Evolutionary conservation across 2,797 vertebrate genomes (phyloP), one percentile per base, ranked within the genome.

Genomic region (Paedocypris micromegethes): DNA sequence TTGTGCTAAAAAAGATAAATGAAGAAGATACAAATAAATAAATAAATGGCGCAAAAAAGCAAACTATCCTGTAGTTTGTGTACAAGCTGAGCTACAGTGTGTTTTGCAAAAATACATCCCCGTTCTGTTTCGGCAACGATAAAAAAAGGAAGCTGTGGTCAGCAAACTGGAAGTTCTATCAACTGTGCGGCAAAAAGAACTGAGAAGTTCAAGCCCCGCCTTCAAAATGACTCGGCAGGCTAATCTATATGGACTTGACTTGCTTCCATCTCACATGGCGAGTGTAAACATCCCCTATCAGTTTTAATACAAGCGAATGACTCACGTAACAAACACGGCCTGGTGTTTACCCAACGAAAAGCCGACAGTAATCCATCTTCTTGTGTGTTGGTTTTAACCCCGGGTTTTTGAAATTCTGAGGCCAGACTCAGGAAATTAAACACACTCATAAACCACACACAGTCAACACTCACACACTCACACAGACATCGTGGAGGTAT

Each of bases 371-470:
- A 52, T 68, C 39, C 37, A 61, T 44, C 55, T 3, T 46, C 23
- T 42, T 6, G 43, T 55, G 58, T 67, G 6, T 40, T 49, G 41
- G 45, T 67, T 66, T 56, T 58, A 54, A 46, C 45, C 47, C 46
- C 3, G 50, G 61, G 47, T 38, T 58, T 58, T 40, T 60, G 66
- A 49, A 69, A 66, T 69, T 45, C 55, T 23, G 37, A 4, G 37
- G 42, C 41, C 51, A 54, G 53, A 46, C 53, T 76, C 66, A 67
- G 75, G 71, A 73, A 76, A 73, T 70, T 55, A 59, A 70, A 73
- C 39, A 42, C n/a, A 5, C 52, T 60, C 67, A 66, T 76, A 63
- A 73, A 73, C 41, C 9, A 39, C 51, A 37, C 48, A 23, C 3
- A 6, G 58, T 62, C 58, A 9, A 45, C 70, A 56, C 41, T n/a